A percentile compares a stretch with the other conserved stretches of the same genome.
These are phyloP conservation scores for Gymnoscopelus braueri DNA, from an alignment of 2,797 vertebrate species.

Conservation along the genomic window DNA sequence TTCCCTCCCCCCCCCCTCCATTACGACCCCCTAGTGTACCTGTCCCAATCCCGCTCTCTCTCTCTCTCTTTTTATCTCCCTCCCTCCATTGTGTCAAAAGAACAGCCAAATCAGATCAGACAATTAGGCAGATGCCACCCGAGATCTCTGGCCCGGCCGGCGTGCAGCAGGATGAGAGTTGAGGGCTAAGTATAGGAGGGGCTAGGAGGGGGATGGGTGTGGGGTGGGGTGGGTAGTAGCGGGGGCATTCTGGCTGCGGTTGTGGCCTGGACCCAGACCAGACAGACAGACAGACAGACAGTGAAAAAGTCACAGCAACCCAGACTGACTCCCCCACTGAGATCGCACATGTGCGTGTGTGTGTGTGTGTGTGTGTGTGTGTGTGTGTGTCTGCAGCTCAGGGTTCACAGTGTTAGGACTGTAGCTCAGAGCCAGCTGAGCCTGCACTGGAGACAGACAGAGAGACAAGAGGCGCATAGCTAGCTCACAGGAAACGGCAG, in stretches of 20 bases:
- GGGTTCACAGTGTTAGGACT: slow-evolving; percentile 66
- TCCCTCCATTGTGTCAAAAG: background rate
- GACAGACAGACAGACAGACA: slow-evolving; percentile 76
- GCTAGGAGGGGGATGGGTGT: slow-evolving; percentile 2
- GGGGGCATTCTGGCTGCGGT: slow-evolving; percentile 44
- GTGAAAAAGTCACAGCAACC: slow-evolving; percentile 68
- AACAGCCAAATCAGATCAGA: slow-evolving; percentile 23
- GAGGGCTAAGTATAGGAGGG: slow-evolving; percentile 41
- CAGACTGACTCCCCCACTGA: slow-evolving; percentile 71
- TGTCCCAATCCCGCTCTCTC: background rate
- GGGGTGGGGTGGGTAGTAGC: slow-evolving; percentile 20
- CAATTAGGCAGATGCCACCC: background rate
- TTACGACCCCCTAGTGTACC: background rate
- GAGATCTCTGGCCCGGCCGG: slow-evolving; percentile 11
- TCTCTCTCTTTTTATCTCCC: background rate
- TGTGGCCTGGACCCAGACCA: slow-evolving; percentile 62
- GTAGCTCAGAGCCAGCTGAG: slow-evolving; percentile 70
- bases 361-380: slow-evolving; percentile 7
- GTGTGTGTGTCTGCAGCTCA: slow-evolving; percentile 35
- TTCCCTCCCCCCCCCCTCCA: background rate
- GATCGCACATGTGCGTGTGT: slow-evolving; percentile 37
- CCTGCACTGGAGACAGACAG: slow-evolving; percentile 62
- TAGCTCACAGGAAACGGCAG: slow-evolving; percentile 29
- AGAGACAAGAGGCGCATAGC: slow-evolving; percentile 58
- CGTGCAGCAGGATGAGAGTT: slow-evolving; percentile 18